Evolutionary conservation across 2,113 vertebrate species (phyloP).

Genomic region (Rhineura floridana): DNA sequence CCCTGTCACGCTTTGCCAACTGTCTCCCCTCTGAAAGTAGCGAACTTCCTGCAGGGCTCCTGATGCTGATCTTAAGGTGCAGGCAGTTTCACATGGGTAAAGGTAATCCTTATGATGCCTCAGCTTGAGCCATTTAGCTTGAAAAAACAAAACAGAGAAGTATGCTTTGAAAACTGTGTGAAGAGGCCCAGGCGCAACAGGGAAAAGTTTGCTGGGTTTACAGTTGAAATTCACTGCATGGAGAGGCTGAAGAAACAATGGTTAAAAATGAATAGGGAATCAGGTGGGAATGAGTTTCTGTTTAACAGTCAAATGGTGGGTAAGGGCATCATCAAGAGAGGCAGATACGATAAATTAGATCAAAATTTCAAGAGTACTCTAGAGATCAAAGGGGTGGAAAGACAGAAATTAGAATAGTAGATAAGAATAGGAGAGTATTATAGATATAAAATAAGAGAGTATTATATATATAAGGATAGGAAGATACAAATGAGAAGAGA

Average conservation of each 20-base stretch:
- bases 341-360: slow-evolving; percentile 82
- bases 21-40: background rate
- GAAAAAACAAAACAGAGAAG: background rate
- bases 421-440: slow-evolving; percentile 71
- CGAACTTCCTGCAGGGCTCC: background rate
- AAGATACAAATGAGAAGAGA: slow-evolving; percentile 60
- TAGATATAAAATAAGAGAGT: slow-evolving; percentile 27
- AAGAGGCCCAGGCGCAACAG: slow-evolving; percentile 21
- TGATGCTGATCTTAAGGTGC: background rate
- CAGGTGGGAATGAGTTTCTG: slow-evolving; percentile 33
- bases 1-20: background rate
- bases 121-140: background rate
- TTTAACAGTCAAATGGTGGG: slow-evolving; percentile 39
- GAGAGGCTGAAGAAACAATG: slow-evolving; percentile 23
- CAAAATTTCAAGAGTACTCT: slow-evolving; percentile 76
- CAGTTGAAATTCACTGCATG: slow-evolving; percentile 51
- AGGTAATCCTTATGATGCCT: background rate
- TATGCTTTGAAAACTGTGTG: background rate
- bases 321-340: slow-evolving; percentile 78
- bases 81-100: background rate
- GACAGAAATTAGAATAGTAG: slow-evolving; percentile 82
- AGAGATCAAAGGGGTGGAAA: slow-evolving; percentile 77
- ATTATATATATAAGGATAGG: slow-evolving; percentile 70
- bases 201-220: slow-evolving; percentile 55
- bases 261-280: slow-evolving; percentile 41